A percentile compares a stretch with the other conserved stretches of the same genome.
Evolutionary conservation across 2,888 invertebrate genomes (phyloP).

Genomic region (Drosophila aldrichi): DNA sequence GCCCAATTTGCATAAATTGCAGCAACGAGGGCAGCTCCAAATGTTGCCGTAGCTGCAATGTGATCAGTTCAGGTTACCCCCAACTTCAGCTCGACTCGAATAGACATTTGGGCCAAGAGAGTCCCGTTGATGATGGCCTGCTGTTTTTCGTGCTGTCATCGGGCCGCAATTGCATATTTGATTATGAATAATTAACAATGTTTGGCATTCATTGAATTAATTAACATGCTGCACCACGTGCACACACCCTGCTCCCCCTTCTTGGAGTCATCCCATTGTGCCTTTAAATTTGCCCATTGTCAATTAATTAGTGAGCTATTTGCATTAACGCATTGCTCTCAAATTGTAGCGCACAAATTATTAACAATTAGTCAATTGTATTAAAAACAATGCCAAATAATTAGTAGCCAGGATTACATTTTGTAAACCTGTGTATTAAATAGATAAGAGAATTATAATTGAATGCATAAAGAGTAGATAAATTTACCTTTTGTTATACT

Average conservation of each 20-base stretch:
- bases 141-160: slow-evolving; percentile 44
- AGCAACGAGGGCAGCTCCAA: neutral
- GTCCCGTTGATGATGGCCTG: neutral
- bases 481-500: no score
- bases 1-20: slow-evolving; percentile 79
- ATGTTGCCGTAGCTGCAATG: slow-evolving; percentile 13
- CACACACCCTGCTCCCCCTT: neutral
- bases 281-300: slow-evolving; percentile 64
- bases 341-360: slow-evolving; percentile 44
- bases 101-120: no score
- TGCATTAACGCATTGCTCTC: slow-evolving; percentile 40
- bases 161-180: slow-evolving; percentile 73
- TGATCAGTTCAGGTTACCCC: slow-evolving; percentile 26
- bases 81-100: no score
- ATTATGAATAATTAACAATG: slow-evolving; percentile 81
- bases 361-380: slow-evolving; percentile 71
- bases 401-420: slow-evolving; percentile 36
- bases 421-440: neutral
- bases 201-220: slow-evolving; percentile 79
- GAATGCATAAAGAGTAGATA: neutral
- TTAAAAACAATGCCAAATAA: slow-evolving; percentile 69
- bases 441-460: neutral
- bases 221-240: slow-evolving; percentile 38
- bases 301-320: slow-evolving; percentile 71
- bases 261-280: slow-evolving; percentile 26